Conservation (phyloP, 2,888 invertebrate species). For the Melolontha melolontha region DNA sequence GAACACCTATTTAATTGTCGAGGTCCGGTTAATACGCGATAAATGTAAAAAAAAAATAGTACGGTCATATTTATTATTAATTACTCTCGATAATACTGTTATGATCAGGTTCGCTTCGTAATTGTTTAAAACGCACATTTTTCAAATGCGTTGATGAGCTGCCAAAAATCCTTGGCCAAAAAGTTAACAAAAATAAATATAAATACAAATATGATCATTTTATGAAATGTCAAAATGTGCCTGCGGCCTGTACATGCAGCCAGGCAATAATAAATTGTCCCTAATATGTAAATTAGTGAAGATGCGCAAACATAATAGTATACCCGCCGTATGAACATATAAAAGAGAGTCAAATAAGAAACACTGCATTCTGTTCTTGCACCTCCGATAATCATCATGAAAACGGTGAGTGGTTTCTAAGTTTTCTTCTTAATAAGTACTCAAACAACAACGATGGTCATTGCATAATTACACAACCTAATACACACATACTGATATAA, state of each 20-base stretch:
- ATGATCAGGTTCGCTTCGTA: conserved; percentile 2
- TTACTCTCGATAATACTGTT: conserved; percentile 14
- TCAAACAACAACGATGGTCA: conserved; percentile 2
- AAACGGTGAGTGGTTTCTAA: conserved; percentile 42
- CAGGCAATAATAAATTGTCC: conserved; percentile 43
- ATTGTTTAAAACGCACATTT: conserved; percentile 12
- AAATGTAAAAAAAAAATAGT: conserved; percentile 11
- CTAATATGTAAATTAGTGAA: conserved; percentile 45
- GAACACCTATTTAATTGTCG: not conserved
- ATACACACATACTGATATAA: conserved; percentile 12
- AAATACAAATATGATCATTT: conserved; percentile 39
- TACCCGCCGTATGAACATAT: conserved; percentile 41
- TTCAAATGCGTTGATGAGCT: conserved; percentile 2
- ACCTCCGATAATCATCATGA: conserved; percentile 45
- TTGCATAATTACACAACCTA: not conserved
- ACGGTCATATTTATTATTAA: conserved; percentile 11
- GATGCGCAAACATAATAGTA: conserved; percentile 42
- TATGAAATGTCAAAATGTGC: conserved; percentile 44
- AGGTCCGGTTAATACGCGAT: conserved; percentile 8
- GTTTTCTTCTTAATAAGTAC: conserved; percentile 21
- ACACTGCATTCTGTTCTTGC: conserved; percentile 44
- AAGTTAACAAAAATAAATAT: conserved; percentile 38
- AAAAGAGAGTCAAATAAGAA: conserved; percentile 40
- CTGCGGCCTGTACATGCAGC: conserved; percentile 36
- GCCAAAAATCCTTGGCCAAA: conserved; percentile 40